Conservation (phyloP, 2,113 vertebrate genomes). For the Dryoscopus gambensis region DNA sequence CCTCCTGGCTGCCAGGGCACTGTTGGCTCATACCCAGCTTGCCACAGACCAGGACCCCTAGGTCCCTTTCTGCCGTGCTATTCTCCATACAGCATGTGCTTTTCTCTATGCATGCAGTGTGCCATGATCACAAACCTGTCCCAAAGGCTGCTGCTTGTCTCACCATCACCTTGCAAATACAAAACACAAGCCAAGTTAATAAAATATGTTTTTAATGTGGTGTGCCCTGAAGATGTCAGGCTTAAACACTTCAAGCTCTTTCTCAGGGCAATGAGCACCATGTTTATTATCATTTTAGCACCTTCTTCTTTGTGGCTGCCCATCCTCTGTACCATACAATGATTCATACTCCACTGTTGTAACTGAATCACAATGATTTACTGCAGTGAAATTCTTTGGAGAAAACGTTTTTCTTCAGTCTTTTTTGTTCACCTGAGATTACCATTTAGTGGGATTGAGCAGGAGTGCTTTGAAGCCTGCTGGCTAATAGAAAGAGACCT, state of each 20-base stretch:
- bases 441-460: background rate
- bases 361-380: background rate
- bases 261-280: background rate
- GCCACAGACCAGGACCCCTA: background rate
- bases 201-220: slow-evolving; percentile 33
- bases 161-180: background rate
- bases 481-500: background rate
- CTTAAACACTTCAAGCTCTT: background rate
- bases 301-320: background rate
- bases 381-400: slow-evolving; percentile 15
- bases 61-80: background rate
- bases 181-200: background rate
- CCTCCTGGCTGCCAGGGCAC: background rate
- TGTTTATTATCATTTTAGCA: background rate
- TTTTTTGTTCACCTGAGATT: background rate
- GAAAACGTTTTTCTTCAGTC: background rate
- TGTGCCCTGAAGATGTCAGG: background rate
- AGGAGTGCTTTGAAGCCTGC: background rate
- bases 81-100: background rate
- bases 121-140: background rate
- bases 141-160: background rate
- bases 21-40: too few species aligned
- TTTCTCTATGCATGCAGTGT: background rate
- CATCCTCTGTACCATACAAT: background rate
- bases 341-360: background rate